Percentiles rank a stretch among this genome's conserved stretches.
Evolutionary conservation across 2,113 vertebrate species (phyloP).

Genomic region (Chitala chitala): DNA sequence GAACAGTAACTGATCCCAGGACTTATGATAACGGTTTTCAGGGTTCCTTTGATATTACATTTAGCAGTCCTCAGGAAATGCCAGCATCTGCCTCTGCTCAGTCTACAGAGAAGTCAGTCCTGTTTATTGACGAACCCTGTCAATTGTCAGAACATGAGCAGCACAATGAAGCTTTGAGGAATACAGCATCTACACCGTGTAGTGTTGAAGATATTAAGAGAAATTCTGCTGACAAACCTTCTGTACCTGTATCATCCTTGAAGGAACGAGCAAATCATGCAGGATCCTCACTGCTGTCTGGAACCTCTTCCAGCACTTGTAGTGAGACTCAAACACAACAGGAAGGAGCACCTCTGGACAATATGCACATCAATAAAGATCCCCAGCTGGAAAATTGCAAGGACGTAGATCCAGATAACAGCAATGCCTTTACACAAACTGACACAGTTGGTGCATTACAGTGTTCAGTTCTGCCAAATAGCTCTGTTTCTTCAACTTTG

Average conservation of each 20-base stretch:
- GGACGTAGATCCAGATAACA: conserved; percentile 60
- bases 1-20: conserved; percentile 89
- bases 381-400: conserved; percentile 68
- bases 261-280: conserved; percentile 46
- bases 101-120: conserved; percentile 37
- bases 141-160: conserved; percentile 31
- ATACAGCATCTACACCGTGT: conserved; percentile 35
- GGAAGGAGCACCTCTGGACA: conserved; percentile 38
- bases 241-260: conserved; percentile 51
- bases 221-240: conserved; percentile 34
- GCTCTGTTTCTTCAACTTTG: conserved; percentile 81
- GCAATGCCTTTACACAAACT: conserved; percentile 60
- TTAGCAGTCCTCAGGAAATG: no score
- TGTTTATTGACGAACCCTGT: conserved; percentile 29
- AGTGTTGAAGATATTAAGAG: conserved; percentile 34
- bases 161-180: conserved; percentile 34
- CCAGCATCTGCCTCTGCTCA: no score
- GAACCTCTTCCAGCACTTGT: conserved; percentile 65
- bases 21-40: conserved; percentile 58
- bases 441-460: conserved; percentile 88
- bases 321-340: conserved; percentile 60
- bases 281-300: conserved; percentile 52
- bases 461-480: conserved; percentile 89
- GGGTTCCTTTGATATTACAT: conserved; percentile 38
- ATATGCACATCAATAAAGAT: conserved; percentile 49